phyloP scores from a whole-genome alignment of 2,888 invertebrate genomes.

The Tanypteryx hageni region DNA sequence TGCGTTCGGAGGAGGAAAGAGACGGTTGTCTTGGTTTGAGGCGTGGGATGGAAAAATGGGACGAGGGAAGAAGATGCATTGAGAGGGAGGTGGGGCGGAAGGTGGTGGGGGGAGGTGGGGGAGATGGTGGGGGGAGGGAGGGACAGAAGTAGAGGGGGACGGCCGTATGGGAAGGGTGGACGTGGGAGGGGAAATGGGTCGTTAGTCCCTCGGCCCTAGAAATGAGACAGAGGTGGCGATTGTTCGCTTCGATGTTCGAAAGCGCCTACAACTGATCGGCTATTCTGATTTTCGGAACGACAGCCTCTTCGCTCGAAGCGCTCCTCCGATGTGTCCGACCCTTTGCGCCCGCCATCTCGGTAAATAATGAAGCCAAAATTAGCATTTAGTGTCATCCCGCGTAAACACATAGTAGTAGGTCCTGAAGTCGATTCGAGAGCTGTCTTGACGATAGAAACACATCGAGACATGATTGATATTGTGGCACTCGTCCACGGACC shows the following conservation, averaged over 20 bases:
- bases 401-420: not conserved
- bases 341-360: not conserved
- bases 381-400: not conserved
- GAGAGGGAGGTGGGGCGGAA: not conserved
- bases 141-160: not conserved
- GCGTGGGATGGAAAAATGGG: not conserved
- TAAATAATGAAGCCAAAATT: not conserved
- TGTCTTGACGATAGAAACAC: not conserved
- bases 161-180: too few species aligned
- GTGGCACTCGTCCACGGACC: not conserved
- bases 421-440: not conserved
- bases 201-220: not conserved
- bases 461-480: not conserved
- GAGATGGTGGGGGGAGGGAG: not conserved
- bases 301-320: conserved; percentile 19
- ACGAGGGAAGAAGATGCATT: too few species aligned
- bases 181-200: not conserved
- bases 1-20: not conserved
- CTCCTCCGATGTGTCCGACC: not conserved
- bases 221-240: conserved; percentile 45
- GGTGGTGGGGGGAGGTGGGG: not conserved
- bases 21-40: not conserved
- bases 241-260: conserved; percentile 36
- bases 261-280: conserved; percentile 27
- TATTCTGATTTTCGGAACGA: conserved; percentile 42